These are phyloP conservation scores for Gonioctena quinquepunctata DNA, from an alignment of 1,140 invertebrate species.

Conservation along the genomic window DNA sequence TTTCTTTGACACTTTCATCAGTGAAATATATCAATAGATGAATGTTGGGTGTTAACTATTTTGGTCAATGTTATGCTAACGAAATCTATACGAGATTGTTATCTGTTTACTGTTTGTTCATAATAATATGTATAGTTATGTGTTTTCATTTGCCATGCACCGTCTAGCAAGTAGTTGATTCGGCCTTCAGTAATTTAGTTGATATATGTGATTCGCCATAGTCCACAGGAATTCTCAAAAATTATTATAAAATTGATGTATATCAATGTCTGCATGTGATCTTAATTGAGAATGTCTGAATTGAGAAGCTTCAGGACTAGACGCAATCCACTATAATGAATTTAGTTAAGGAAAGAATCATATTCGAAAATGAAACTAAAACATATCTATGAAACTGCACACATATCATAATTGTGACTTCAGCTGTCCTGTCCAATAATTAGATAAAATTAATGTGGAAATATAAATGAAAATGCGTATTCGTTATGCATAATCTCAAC, in stretches of 20 bases:
- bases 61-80: slow-evolving; percentile 11
- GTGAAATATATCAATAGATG: background rate
- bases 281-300: too few species aligned
- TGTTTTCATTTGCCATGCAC: slow-evolving; percentile 26
- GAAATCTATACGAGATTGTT: slow-evolving; percentile 2
- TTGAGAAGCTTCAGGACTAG: too few species aligned
- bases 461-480: slow-evolving; percentile 29
- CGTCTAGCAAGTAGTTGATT: slow-evolving; percentile 34
- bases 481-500: slow-evolving; percentile 43
- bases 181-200: slow-evolving; percentile 25
- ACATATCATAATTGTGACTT: slow-evolving; percentile 52
- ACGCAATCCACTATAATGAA: too few species aligned
- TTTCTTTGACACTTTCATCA: background rate
- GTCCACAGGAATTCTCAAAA: background rate
- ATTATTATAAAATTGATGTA: too few species aligned
- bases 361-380: background rate
- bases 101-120: slow-evolving; percentile 23
- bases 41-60: background rate
- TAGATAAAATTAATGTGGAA: slow-evolving; percentile 39
- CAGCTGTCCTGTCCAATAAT: slow-evolving; percentile 53
- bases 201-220: background rate
- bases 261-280: too few species aligned
- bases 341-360: background rate
- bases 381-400: slow-evolving; percentile 36
- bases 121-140: background rate